Conservation (phyloP, 1,140 invertebrate species). For the Diuraphis noxia region DNA sequence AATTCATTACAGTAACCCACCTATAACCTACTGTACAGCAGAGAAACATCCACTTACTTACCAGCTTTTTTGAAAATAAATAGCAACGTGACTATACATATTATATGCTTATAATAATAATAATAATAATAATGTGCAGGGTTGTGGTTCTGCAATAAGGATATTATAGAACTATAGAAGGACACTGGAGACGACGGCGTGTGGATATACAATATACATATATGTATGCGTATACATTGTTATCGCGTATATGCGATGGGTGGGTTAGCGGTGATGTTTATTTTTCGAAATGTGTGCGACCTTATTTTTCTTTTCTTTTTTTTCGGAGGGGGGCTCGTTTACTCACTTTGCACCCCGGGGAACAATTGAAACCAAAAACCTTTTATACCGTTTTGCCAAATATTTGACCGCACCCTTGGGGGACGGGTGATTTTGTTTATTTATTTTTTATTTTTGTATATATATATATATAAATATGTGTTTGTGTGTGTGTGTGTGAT, state of each 20-base stretch:
- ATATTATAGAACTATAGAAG: too few relatives aligned
- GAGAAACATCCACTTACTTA: too few relatives aligned
- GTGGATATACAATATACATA: neutral
- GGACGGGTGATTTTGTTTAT: neutral
- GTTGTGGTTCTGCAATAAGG: neutral
- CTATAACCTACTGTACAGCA: too few relatives aligned
- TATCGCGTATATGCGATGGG: neutral
- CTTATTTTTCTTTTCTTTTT: neutral
- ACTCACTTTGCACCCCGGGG: conserved; percentile 20
- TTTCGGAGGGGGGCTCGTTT: neutral
- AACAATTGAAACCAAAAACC: conserved; percentile 39
- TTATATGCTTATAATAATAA: neutral
- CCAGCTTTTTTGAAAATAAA: neutral
- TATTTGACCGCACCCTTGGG: conserved; percentile 15
- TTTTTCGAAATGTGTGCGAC: conserved; percentile 4
- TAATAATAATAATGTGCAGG: neutral
- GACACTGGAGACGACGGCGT: neutral
- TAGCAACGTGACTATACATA: neutral
- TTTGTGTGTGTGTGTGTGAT: too few relatives aligned
- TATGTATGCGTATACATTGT: neutral
- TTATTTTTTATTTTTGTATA: conserved; percentile 2
- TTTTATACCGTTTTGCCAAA: conserved; percentile 38
- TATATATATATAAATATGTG: neutral
- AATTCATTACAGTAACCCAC: too few relatives aligned
- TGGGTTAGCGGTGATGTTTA: neutral